Base-by-base conservation (phyloP, 2,797 vertebrate genomes). In the Tadarida brasiliensis region DNA sequence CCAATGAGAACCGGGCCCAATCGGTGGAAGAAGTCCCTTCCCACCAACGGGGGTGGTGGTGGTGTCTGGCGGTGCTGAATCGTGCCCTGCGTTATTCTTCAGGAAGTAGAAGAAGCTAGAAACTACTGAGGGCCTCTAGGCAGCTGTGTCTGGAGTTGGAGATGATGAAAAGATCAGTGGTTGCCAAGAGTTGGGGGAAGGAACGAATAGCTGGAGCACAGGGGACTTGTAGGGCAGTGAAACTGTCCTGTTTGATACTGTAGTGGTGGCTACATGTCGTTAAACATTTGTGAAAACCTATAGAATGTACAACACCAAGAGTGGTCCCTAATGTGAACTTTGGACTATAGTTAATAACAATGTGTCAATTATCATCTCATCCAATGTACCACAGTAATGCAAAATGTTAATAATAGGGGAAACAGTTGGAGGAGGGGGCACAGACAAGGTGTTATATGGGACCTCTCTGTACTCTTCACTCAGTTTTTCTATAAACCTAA, bases 401-500 rank as follows among this genome's bases (percentile, higher is more conserved):
- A 59, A 87, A 86, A 54, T 61, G 39, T 70, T 77, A 83, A 26
- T 63, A 73, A 47, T 6, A 80, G n/a, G 9, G 0, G 16, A 84
- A 83, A 65, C 44, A 86, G 28, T 24, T 56, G n/a, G 26, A 26
- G 33, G 19, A 44, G 12, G 35, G 74, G 17, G 12, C 15, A 22
- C 11, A 82, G 22, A 39, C 59, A 78, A 78, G 10, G 54, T 11
- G 28, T 30, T 56, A 33, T 57, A 68, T 68, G 28, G 26, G 12
- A 67, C 85, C 17, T 63, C 17, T 39, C 19, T 87, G 26, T 49
- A 59, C 54, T 94, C 87, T 61, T 63, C 63, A 78, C 11, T 57
- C 24, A n/a, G 17, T 44, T 81, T 92, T 93, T 57, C 78, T 95
- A 12, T 76, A 65, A 97, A 80, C 17, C 15, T 71, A 63, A 85